Conservation (phyloP, 2,113 vertebrate species). For the Sebastes fasciatus region DNA sequence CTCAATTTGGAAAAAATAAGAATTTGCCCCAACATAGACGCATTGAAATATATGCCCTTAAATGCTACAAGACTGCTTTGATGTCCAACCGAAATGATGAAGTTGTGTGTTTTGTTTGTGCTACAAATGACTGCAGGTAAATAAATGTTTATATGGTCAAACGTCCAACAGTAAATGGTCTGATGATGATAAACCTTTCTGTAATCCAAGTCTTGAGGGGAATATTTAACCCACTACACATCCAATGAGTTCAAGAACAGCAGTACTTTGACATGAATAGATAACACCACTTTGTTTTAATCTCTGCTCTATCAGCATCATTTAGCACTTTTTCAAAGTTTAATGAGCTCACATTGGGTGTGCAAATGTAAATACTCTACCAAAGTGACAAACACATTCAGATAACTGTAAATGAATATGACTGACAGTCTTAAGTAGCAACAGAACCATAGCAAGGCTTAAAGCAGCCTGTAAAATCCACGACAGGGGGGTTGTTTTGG, state of each 20-base stretch:
- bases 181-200: background rate
- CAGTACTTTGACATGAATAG: background rate
- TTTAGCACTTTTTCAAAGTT: background rate
- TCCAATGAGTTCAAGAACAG: background rate
- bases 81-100: background rate
- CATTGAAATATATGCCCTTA: constrained; percentile 13
- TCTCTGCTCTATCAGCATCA: constrained; percentile 9
- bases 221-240: constrained; percentile 1
- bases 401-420: constrained; percentile 27
- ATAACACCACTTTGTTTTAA: background rate
- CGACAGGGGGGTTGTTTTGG: constrained; percentile 23
- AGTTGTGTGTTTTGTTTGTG: no score
- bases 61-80: constrained; percentile 17
- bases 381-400: constrained; percentile 17
- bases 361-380: constrained; percentile 32
- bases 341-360: constrained; percentile 12
- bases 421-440: constrained; percentile 17
- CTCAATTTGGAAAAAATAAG: constrained; percentile 32
- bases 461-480: constrained; percentile 21
- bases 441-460: background rate
- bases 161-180: background rate
- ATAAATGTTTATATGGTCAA: background rate
- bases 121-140: background rate
- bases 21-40: background rate
- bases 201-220: background rate